phyloP scores from a whole-genome alignment of 2,113 vertebrate genomes.

The Tylochromis polylepis region DNA sequence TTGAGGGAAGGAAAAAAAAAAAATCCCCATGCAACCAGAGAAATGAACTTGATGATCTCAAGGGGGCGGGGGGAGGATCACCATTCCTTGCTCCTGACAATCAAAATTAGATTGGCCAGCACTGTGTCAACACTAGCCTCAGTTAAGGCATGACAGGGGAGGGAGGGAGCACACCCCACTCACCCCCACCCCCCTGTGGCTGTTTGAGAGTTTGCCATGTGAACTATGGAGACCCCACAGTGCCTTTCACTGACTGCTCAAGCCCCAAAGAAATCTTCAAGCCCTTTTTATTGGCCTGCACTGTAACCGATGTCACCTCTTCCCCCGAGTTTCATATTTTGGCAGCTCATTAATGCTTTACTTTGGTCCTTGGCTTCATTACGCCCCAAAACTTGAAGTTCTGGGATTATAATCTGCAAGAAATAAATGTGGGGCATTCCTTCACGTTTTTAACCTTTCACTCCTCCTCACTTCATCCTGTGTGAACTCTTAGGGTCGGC shows the following conservation, averaged over 20 bases:
- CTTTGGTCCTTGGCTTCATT: not conserved
- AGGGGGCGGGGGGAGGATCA: constrained; percentile 63
- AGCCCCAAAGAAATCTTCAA: constrained; percentile 68
- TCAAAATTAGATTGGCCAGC: constrained; percentile 79
- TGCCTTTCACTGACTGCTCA: constrained; percentile 75
- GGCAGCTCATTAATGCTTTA: constrained; percentile 7
- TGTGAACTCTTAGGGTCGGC: not conserved
- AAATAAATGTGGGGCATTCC: not conserved
- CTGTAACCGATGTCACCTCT: constrained; percentile 64
- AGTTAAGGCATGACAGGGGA: constrained; percentile 70
- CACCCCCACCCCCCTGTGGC: constrained; percentile 37
- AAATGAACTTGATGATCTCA: constrained; percentile 81
- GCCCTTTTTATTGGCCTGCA: constrained; percentile 62
- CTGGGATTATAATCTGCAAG: not conserved
- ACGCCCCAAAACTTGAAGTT: not conserved
- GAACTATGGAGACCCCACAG: constrained; percentile 78
- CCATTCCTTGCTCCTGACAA: constrained; percentile 73
- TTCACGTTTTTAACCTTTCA: not conserved
- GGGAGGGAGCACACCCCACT: constrained; percentile 55
- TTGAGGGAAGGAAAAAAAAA: constrained; percentile 19
- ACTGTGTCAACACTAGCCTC: constrained; percentile 75
- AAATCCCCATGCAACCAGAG: constrained; percentile 69
- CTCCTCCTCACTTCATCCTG: not conserved
- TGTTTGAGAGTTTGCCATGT: constrained; percentile 76
- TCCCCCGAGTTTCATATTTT: constrained; percentile 33